Base-by-base conservation (phyloP, 2,888 invertebrate genomes). In the Gisinianus flammeolus region DNA sequence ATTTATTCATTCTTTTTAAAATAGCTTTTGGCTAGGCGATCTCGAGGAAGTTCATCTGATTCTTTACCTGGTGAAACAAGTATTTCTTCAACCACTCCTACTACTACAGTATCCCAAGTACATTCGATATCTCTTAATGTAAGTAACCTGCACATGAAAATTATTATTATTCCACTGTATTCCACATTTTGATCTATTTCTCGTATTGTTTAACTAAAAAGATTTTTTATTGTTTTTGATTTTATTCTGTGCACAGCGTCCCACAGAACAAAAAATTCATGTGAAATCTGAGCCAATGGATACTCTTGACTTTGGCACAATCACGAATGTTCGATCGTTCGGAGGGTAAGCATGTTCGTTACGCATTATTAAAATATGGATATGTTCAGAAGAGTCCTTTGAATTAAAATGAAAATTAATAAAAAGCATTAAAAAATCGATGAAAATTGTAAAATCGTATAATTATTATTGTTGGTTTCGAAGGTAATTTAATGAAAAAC, bases 321-420 rank as follows among this genome's bases (percentile, higher is more conserved):
- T 85, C 81, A 81, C 83, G 69, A 83, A 82, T 80, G 82, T 84
- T 67, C 84, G 82, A 79, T n/a, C n/a, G n/a, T n/a, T n/a, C n/a
- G n/a, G n/a, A n/a, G n/a, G n/a, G n/a, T n/a, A n/a, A n/a, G n/a
- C n/a, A n/a, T n/a, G n/a, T n/a, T n/a, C n/a, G n/a, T n/a, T n/a
- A n/a, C n/a, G n/a, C n/a, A n/a, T n/a, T n/a, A n/a, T n/a, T n/a
- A n/a, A n/a, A n/a, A n/a, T n/a, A n/a, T n/a, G n/a, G n/a, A n/a
- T n/a, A n/a, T n/a, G n/a, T n/a, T n/a, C n/a, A n/a, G n/a, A n/a
- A n/a, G n/a, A n/a, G n/a, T n/a, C n/a, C n/a, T n/a, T n/a, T n/a
- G n/a, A n/a, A n/a, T n/a, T n/a, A n/a, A n/a, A n/a, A n/a, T n/a
- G n/a, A n/a, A n/a, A n/a, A n/a, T n/a, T n/a, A n/a, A n/a, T n/a